phyloP scores from a whole-genome alignment of 2,888 invertebrate species.

The Synergus itoensis region DNA sequence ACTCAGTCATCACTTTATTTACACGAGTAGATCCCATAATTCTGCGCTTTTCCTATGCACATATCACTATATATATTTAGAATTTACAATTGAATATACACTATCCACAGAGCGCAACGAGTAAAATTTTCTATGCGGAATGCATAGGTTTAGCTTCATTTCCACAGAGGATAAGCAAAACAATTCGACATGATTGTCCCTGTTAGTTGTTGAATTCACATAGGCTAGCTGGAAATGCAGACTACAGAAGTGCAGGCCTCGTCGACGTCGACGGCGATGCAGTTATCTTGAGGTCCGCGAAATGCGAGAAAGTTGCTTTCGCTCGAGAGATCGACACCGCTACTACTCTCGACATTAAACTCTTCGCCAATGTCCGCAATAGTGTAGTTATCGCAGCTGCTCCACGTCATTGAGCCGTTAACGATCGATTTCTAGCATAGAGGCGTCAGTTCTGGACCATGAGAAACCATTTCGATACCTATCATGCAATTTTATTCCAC shows the following conservation, averaged over 20 bases:
- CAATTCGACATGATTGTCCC: constrained; percentile 2
- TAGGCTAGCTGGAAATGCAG: not conserved
- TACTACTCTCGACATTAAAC: constrained; percentile 43
- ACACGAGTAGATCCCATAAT: constrained; percentile 7
- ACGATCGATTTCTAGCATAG: constrained; percentile 26
- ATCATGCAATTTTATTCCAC: constrained; percentile 2
- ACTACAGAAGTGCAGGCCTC: not conserved
- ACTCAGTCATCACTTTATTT: constrained; percentile 22
- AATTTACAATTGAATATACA: not conserved
- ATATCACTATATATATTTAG: not conserved
- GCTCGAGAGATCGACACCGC: constrained; percentile 61
- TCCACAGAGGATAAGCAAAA: constrained; percentile 16
- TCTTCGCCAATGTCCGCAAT: not conserved
- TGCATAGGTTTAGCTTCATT: constrained; percentile 19
- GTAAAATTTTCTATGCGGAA: not conserved
- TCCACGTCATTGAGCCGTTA: not conserved
- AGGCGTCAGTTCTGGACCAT: constrained; percentile 24
- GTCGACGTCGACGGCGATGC: not conserved
- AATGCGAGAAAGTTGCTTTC: constrained; percentile 69
- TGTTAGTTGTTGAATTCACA: not conserved
- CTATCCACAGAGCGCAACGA: not conserved
- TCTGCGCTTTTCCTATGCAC: not conserved
- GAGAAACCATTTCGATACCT: constrained; percentile 21
- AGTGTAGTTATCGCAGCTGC: constrained; percentile 20
- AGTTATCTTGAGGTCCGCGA: constrained; percentile 38